Evolutionary conservation across 2,797 vertebrate genomes (phyloP), one percentile per base, ranked within the genome.

Genomic region (Naso thynnoides): DNA sequence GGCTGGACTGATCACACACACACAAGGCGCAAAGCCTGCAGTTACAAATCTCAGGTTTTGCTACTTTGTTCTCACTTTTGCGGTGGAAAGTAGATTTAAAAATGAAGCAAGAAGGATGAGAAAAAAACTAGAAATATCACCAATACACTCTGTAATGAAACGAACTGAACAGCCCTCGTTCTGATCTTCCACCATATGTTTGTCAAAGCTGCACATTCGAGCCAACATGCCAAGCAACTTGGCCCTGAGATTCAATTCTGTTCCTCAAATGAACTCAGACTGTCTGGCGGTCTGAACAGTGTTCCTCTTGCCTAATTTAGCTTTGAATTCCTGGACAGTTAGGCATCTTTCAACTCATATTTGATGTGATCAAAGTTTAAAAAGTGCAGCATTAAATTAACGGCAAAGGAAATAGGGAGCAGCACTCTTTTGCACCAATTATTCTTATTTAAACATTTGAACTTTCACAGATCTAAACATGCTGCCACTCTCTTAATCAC

Each of bases 241-340:
- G 62, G 73, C 58, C 8, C 73, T 76, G 64, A 63, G 44, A 73
- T 73, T 53, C 55, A 48, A 65, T 76, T 76, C 56, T 77, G 60
- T 74, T 79, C 60, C 47, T 86, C 24, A 72, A 83, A 87, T 90
- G 83, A 91, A 63, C 70, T 84, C 79, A 85, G 64, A 62, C 73
- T 57, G 55, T 82, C 78, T 87, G 78, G 48, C 67, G 56, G 49
- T 74, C 79, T 86, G 62, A 84, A 83, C 77, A 84, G 63, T 83
- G 86, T 82, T 89, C 83, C 61, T 86, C 44, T 54, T 72, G 57
- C 73, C 57, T 80, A 64, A 85, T 86, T 91, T 73, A 81, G 42
- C 73, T 76, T 73, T 48, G 70, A 85, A 88, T 72, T 83, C 71
- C 78, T 75, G 71, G 62, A 78, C 78, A 79, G 73, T 77, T 61